Conservation (phyloP, 2,797 vertebrate genomes). For the Pachyuromys duprasi region DNA sequence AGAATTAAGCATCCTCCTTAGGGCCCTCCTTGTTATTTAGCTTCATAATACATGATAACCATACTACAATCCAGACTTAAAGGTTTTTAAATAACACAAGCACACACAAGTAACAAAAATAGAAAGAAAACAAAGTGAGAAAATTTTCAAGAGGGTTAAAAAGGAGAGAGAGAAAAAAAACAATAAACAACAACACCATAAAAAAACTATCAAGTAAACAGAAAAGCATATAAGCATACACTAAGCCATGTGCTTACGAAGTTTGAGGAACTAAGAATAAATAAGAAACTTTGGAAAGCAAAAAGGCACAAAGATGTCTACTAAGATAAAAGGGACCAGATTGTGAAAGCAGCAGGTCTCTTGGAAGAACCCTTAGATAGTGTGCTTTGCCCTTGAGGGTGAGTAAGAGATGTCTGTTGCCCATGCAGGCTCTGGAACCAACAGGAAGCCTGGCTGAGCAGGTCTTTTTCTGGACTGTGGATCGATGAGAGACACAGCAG, state of each 20-base stretch:
- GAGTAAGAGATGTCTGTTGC: not conserved
- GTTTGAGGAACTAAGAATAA: not conserved
- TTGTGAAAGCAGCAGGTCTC: not conserved
- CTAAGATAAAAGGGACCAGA: not conserved
- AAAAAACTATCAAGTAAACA: not conserved
- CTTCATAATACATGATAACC: no score
- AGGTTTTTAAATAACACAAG: not conserved
- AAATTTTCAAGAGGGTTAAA: not conserved
- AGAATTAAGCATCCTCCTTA: no score
- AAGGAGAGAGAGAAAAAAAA: not conserved
- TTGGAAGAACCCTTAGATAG: not conserved
- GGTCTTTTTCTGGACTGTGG: not conserved
- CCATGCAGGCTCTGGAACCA: not conserved
- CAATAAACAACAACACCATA: not conserved
- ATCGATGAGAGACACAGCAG: not conserved
- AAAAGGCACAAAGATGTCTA: not conserved
- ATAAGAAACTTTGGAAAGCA: not conserved
- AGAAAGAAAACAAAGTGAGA: not conserved
- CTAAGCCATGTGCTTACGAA: not conserved
- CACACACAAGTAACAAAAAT: not conserved
- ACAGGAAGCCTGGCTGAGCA: not conserved
- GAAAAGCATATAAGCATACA: not conserved
- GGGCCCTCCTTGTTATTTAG: no score
- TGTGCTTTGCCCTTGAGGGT: not conserved
- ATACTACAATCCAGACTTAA: no score